phyloP scores from a whole-genome alignment of 2,113 vertebrate genomes.

The Brienomyrus longianalis region DNA sequence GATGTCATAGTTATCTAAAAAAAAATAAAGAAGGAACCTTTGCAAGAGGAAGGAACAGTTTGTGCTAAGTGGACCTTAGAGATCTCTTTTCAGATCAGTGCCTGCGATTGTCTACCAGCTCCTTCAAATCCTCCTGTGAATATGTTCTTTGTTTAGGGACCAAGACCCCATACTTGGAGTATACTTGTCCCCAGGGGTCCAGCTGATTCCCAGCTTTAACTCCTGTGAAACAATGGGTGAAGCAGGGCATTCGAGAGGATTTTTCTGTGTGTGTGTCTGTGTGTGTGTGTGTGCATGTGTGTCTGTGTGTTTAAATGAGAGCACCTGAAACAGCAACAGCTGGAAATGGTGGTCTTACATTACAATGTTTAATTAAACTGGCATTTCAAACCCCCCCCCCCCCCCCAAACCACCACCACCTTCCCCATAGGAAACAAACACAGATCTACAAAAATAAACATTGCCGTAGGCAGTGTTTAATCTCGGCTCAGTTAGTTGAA shows the following conservation, averaged over 20 bases:
- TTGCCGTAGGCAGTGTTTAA: constrained; percentile 2
- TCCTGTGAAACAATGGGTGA: neutral
- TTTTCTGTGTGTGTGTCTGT: constrained; percentile 3
- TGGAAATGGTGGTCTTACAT: constrained; percentile 59
- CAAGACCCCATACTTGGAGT: neutral
- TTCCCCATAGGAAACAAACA: constrained; percentile 9
- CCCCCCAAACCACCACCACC: neutral
- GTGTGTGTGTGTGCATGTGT: neutral
- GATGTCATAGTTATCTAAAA: neutral
- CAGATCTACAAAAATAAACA: constrained; percentile 11
- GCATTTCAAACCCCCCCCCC: constrained; percentile 25
- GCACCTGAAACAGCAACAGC: constrained; percentile 62
- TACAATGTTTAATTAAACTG: constrained; percentile 61
- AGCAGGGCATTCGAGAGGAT: constrained; percentile 5
- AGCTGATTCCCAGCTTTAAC: neutral
- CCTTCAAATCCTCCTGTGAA: constrained; percentile 2
- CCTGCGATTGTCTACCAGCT: neutral
- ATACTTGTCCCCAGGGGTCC: neutral
- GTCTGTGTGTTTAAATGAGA: constrained; percentile 26
- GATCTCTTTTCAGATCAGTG: constrained; percentile 11
- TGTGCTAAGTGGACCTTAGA: constrained; percentile 4
- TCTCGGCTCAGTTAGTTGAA: neutral
- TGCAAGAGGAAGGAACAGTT: neutral
- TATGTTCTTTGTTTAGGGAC: constrained; percentile 13
- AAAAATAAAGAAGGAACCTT: neutral